Base-by-base conservation (phyloP, 2,888 invertebrate genomes). In the Campaea margaritaria region DNA sequence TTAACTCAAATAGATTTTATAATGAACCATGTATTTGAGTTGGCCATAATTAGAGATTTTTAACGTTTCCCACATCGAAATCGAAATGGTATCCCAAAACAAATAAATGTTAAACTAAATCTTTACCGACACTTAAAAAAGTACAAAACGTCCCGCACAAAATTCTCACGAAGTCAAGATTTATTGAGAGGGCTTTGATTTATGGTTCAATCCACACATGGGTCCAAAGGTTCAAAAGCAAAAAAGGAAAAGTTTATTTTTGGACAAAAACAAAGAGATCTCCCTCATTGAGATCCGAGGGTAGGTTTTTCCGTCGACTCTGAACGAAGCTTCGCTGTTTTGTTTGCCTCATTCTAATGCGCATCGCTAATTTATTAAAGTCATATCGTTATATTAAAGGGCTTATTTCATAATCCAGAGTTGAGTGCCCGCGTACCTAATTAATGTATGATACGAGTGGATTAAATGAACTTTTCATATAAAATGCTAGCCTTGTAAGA, bases 131-230 rank as follows among this genome's bases (percentile, higher is more conserved):
- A 63, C 64, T 72, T 73, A 76, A 81, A 78, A 83, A 79, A 78
- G 74, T 75, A 78, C 73, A 78, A 78, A 77, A 78, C 74, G 79
- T 82, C 81, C 78, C 74, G 75, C 75, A 77, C 79, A 83, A 82
- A 31, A 83, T 84, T 82, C 83, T 77, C 79, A 77, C 83, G 76
- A 72, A 84, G 81, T 82, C 78, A 79, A 84, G 88, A 90, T 89
- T 88, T 90, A 90, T 90, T 85, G 89, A 84, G 85, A 82, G 79
- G 75, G 72, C 80, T 86, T 87, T 90, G 90, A 90, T 90, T 88
- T 90, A 90, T 88, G 79, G 81, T 82, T 78, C 83, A 81, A 81
- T 84, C 84, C 83, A 85, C 89, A 87, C 84, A 85, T 87, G 88
- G 83, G 85, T 75, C 82, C 76, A 79, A 83, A 81, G 87, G 83